Conservation (phyloP, 2,797 vertebrate species). For the Allobates femoralis region DNA sequence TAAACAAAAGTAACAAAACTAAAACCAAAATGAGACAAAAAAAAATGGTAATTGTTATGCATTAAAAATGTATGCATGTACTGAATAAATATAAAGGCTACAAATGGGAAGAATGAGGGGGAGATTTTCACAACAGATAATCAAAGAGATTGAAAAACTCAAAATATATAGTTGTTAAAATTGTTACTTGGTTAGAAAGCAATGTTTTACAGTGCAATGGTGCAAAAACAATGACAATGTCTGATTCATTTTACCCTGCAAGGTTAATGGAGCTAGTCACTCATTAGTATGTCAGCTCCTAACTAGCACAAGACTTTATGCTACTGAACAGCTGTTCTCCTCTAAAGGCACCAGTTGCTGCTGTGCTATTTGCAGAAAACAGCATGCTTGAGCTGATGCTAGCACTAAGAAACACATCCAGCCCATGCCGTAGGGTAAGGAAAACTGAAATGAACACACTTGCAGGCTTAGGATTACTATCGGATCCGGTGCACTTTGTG, state of each 20-base stretch:
- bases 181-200: constrained; percentile 17
- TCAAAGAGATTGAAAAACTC: constrained; percentile 6
- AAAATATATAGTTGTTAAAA: constrained; percentile 29
- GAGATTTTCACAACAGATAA: neutral
- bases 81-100: neutral
- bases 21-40: neutral
- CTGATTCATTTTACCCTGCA: constrained; percentile 41
- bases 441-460: constrained; percentile 38
- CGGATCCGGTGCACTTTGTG: constrained; percentile 15
- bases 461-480: constrained; percentile 29
- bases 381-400: constrained; percentile 55
- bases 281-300: constrained; percentile 58
- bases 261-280: constrained; percentile 57
- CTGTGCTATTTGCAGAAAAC: constrained; percentile 59
- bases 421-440: constrained; percentile 43
- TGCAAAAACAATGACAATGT: constrained; percentile 37
- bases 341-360: constrained; percentile 58
- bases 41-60: neutral
- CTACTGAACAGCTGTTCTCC: constrained; percentile 58
- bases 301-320: constrained; percentile 59
- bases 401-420: constrained; percentile 52
- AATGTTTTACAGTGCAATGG: constrained; percentile 25
- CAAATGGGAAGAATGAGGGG: no score
- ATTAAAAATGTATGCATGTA: neutral
- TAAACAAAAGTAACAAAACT: neutral